phyloP scores from a whole-genome alignment of 1,140 invertebrate genomes.

The Aplysia californica region DNA sequence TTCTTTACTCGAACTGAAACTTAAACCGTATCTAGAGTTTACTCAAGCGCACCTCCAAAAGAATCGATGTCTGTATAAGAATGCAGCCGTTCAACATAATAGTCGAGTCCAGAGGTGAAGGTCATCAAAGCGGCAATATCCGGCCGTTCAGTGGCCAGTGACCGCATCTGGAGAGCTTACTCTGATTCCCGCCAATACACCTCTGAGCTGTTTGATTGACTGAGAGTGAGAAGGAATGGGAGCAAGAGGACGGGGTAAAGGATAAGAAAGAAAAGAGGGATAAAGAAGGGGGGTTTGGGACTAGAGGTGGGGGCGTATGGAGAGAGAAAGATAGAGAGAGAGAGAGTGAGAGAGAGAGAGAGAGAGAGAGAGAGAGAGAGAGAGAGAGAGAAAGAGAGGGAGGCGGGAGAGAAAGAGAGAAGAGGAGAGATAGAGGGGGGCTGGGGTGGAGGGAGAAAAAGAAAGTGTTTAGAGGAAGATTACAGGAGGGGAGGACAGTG shows the following conservation, averaged over 20 bases:
- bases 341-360: constrained; percentile 17
- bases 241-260: background rate
- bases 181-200: background rate
- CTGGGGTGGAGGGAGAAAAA: background rate
- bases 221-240: constrained; percentile 12
- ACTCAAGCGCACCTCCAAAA: too few relatives aligned
- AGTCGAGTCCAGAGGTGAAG: too few relatives aligned
- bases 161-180: background rate
- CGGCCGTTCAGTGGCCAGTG: background rate
- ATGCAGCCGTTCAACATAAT: too few relatives aligned
- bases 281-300: background rate
- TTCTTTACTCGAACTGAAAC: too few relatives aligned
- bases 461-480: too few relatives aligned
- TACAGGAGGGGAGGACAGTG: background rate
- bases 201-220: background rate
- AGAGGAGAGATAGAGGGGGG: background rate
- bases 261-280: background rate
- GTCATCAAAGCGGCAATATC: background rate
- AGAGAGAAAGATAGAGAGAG: constrained; percentile 3
- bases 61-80: too few relatives aligned
- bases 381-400: constrained; percentile 23
- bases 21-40: too few relatives aligned
- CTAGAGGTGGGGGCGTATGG: background rate
- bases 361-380: constrained; percentile 25
- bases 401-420: background rate